Evolutionary conservation across 2,113 vertebrate species (phyloP).

Genomic region (Melanerpes formicivorus): DNA sequence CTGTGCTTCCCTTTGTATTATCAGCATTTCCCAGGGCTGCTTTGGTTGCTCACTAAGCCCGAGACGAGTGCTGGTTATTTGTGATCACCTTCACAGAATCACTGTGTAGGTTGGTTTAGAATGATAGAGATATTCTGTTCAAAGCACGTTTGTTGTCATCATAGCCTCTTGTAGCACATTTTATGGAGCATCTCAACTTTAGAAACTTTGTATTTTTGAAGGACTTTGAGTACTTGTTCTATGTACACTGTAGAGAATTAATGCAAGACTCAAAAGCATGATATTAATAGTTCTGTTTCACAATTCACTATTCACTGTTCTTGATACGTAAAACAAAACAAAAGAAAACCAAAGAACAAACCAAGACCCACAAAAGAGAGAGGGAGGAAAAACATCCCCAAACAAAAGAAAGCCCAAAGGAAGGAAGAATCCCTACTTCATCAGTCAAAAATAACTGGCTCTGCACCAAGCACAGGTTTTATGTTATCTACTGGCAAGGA

Average conservation of each 20-base stretch:
- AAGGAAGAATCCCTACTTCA: neutral
- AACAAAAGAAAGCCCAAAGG: neutral
- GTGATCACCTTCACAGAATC: neutral
- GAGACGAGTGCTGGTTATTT: neutral
- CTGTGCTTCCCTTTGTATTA: neutral
- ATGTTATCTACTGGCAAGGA: neutral
- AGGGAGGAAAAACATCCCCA: too few relatives aligned
- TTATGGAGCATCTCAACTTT: neutral
- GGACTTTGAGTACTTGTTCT: neutral
- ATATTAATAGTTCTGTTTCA: neutral
- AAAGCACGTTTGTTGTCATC: neutral
- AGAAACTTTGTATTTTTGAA: neutral
- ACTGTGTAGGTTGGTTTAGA: neutral
- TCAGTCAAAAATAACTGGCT: slow-evolving; percentile 1
- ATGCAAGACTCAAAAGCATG: neutral
- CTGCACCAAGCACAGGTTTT: accelerated
- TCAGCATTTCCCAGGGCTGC: neutral
- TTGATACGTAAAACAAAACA: neutral
- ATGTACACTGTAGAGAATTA: neutral
- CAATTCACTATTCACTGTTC: neutral
- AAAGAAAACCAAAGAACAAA: too few relatives aligned
- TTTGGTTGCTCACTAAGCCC: neutral
- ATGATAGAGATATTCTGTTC: neutral
- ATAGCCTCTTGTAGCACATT: neutral
- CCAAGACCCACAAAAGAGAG: too few relatives aligned